Base-by-base conservation (phyloP, 1,140 invertebrate genomes). In the Dendroctonus ponderosae region DNA sequence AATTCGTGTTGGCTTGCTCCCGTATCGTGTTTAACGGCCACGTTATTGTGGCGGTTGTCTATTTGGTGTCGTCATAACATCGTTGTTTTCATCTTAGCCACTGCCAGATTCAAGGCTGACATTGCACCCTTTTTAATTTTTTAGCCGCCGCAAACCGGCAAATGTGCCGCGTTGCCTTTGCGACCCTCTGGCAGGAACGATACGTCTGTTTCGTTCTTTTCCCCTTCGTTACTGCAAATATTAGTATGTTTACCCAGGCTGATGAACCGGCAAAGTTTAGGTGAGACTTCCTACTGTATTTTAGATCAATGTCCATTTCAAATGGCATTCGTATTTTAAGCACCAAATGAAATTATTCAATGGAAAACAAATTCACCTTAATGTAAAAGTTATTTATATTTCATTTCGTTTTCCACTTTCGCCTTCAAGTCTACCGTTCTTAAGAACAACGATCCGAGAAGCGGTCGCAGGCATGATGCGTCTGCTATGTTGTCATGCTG, bases 351-450 rank as follows among this genome's bases (percentile, higher is more conserved):
- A 26, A 26, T 26, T 26, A 26, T 26, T 26, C 26, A 26, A 26
- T 26, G 26, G 37, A 48, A 61, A 61, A 61, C 26, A 26, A 26
- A 54, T 61, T 15, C 14, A 26, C 61, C 54, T 38, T 63, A 26
- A 63, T 42, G 63, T 66, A 61, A 60, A 44, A 60, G 57, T 49
- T 58, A 58, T 48, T 66, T 66, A 49, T 66, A 66, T 60, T 66
- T 54, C 12, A 66, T 66, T 66, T 60, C 56, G 49, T 66, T 66
- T 66, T 66, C 50, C 65, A 66, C 65, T 66, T 66, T 66, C 65
- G 65, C 65, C 63, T 66, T 66, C 56, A 53, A 60, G 57, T 66
- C 53, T 50, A 43, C 37, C 49, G 63, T 46, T 66, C 39, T 66
- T 66, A 60, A 48, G 65, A 54, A 53, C 56, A 66, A 61, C 58